phyloP scores from a whole-genome alignment of 1,140 invertebrate genomes.

The Brachionus paranguensis region DNA sequence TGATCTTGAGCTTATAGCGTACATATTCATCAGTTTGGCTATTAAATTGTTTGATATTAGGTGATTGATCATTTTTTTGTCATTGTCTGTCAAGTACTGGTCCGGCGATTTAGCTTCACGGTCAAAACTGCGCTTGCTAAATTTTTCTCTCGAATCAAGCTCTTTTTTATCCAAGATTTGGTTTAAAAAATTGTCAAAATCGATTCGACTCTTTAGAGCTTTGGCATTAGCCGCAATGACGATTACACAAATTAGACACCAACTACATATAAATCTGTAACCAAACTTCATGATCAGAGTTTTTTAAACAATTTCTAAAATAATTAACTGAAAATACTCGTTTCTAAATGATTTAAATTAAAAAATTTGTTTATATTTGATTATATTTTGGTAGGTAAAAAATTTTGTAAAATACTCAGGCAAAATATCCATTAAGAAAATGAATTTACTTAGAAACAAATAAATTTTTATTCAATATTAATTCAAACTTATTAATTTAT shows the following conservation, averaged over 20 bases:
- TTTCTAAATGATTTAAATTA: background rate
- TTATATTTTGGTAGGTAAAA: background rate
- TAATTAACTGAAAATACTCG: background rate
- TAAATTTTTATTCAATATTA: background rate
- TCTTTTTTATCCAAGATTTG: background rate
- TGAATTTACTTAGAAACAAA: background rate
- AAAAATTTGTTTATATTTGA: background rate
- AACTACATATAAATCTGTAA: background rate
- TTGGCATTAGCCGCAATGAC: background rate
- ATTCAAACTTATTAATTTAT: background rate
- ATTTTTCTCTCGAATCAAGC: background rate
- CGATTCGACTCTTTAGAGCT: background rate
- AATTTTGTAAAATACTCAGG: background rate
- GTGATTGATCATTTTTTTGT: background rate
- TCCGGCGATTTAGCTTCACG: background rate
- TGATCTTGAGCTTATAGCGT: background rate
- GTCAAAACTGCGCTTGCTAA: background rate
- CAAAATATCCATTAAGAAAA: background rate
- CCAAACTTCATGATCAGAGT: background rate
- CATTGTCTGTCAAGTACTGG: background rate
- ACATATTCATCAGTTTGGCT: background rate
- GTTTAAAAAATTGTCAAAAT: background rate
- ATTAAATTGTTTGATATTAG: constrained; percentile 15
- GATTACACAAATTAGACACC: background rate
- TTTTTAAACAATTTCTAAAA: background rate